Conservation (phyloP, 2,888 invertebrate species). For the Drosophila sordidula region DNA sequence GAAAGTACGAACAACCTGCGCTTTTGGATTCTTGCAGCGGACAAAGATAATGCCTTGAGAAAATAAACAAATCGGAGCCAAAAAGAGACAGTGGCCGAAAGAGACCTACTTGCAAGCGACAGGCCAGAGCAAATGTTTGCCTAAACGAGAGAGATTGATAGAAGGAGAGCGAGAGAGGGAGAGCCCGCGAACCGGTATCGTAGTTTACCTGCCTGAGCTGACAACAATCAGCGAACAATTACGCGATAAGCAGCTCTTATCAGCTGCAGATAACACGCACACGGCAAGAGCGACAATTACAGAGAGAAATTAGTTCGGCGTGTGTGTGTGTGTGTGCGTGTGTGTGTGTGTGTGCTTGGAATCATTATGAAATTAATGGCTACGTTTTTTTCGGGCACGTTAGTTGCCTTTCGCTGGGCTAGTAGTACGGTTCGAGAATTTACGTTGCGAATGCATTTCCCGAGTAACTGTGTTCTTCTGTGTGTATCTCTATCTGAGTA, state of each 20-base stretch:
- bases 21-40: conserved; percentile 1
- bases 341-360: conserved; percentile 2
- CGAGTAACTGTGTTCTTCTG: conserved; percentile 16
- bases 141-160: neutral
- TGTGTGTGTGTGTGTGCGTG: conserved; percentile 15
- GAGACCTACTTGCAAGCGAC: conserved; percentile 6
- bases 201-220: conserved; percentile 60
- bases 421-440: conserved; percentile 58
- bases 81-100: neutral
- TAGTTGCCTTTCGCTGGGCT: conserved; percentile 63
- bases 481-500: conserved; percentile 20
- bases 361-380: conserved; percentile 69
- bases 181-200: conserved; percentile 6
- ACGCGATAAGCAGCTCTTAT: conserved; percentile 73
- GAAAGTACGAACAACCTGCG: conserved; percentile 48
- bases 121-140: conserved; percentile 4
- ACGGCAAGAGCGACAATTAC: conserved; percentile 3
- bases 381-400: conserved; percentile 37
- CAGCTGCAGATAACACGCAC: conserved; percentile 61
- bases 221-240: conserved; percentile 75
- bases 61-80: conserved; percentile 40
- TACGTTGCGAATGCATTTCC: conserved; percentile 29
- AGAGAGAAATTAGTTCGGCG: conserved; percentile 18
- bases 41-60: conserved; percentile 46
- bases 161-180: conserved; percentile 13